Evolutionary conservation across 2,888 invertebrate species (phyloP).

Genomic region (Drosophila melanocephala): DNA sequence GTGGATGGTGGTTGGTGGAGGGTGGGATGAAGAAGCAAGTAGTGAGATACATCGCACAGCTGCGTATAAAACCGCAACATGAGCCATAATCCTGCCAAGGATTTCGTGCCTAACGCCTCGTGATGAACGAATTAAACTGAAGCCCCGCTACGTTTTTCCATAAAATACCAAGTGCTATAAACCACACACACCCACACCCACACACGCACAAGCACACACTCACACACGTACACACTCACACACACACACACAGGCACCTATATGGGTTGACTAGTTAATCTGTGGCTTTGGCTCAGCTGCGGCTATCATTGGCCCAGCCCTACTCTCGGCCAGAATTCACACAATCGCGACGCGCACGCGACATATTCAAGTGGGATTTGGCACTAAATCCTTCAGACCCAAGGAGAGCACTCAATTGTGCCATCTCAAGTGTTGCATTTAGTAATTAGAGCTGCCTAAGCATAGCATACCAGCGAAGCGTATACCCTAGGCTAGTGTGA

Average conservation of each 20-base stretch:
- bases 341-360: constrained; percentile 65
- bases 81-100: constrained; percentile 50
- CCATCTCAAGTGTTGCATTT: constrained; percentile 56
- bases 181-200: constrained; percentile 18
- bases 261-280: constrained; percentile 59
- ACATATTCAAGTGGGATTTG: constrained; percentile 60
- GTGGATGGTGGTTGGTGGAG: background rate
- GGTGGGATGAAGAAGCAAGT: background rate
- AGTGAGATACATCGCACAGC: constrained; percentile 31
- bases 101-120: constrained; percentile 54
- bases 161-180: constrained; percentile 56
- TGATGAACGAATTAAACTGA: constrained; percentile 58
- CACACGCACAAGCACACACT: background rate
- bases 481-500: background rate
- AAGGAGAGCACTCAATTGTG: constrained; percentile 14
- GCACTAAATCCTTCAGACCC: constrained; percentile 19
- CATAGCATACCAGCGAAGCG: background rate
- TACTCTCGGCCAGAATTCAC: constrained; percentile 69
- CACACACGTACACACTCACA: constrained; percentile 6
- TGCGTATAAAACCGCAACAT: constrained; percentile 58
- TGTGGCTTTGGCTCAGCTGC: constrained; percentile 58
- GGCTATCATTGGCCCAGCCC: constrained; percentile 53
- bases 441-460: constrained; percentile 63
- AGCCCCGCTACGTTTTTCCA: constrained; percentile 54
- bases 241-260: constrained; percentile 4